Evolutionary conservation across 2,113 vertebrate genomes (phyloP).

Genomic region (Sardina pilchardus): DNA sequence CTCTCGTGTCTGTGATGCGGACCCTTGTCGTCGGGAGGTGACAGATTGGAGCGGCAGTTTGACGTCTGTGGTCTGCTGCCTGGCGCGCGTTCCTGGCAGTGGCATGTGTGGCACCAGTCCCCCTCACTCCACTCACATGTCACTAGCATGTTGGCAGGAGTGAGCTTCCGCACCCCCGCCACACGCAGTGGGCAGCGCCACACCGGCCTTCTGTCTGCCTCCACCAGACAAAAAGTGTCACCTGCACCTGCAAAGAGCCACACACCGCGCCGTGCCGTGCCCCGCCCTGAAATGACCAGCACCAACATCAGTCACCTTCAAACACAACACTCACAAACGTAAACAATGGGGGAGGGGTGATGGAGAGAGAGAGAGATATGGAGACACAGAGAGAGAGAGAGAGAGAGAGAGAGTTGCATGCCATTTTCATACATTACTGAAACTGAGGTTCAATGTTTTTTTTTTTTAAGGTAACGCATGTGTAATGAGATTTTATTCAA

Average conservation of each 20-base stretch:
- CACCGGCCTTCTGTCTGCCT: slow-evolving; percentile 67
- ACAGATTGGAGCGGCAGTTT: slow-evolving; percentile 57
- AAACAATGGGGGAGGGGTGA: neutral
- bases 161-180: slow-evolving; percentile 72
- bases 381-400: neutral
- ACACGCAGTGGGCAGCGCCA: slow-evolving; percentile 55
- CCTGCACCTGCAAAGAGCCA: slow-evolving; percentile 32
- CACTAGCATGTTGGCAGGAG: slow-evolving; percentile 70
- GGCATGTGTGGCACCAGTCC: slow-evolving; percentile 49
- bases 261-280: neutral
- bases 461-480: neutral
- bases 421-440: neutral
- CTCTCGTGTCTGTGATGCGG: slow-evolving; percentile 38
- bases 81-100: slow-evolving; percentile 64
- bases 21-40: slow-evolving; percentile 46
- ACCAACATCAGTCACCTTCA: slow-evolving; percentile 25
- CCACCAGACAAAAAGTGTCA: slow-evolving; percentile 19
- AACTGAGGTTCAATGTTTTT: neutral
- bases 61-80: slow-evolving; percentile 53
- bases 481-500: neutral
- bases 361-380: neutral
- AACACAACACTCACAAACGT: slow-evolving; percentile 9
- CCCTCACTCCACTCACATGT: slow-evolving; percentile 71
- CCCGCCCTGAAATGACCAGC: slow-evolving; percentile 22
- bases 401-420: neutral